Base-by-base conservation (phyloP, 2,797 vertebrate species). In the Centropyge bicolor region DNA sequence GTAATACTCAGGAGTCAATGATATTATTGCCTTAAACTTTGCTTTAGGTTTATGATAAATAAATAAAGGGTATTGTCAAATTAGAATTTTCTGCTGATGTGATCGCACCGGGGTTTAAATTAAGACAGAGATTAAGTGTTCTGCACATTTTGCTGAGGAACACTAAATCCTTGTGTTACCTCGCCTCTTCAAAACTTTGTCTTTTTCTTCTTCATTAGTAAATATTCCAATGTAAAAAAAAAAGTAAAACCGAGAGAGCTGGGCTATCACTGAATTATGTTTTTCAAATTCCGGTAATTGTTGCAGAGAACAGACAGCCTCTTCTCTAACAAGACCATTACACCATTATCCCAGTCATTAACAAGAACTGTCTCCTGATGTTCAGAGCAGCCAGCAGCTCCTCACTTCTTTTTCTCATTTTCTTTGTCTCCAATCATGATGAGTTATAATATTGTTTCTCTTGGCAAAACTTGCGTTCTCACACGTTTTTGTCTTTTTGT, bases 291-390 rank as follows among this genome's bases (percentile, higher is more conserved):
- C 35, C 35, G 62, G 38, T 24, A 67, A 59, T 14, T 74, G 52
- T 55, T 56, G 55, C 43, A 81, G 61, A 64, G 55, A 77, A 43
- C 65, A 82, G 36, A 43, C 17, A 11, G 65, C 19, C 49, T 76
- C 46, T 68, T 71, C 36, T 41, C 60, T 70, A 70, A 78, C 68
- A 59, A 67, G 41, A 60, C 55, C 27, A 57, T 71, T 56, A 71
- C 67, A 66, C 64, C 46, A 76, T 76, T 81, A 68, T 76, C 56
- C 43, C 41, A 38, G 43, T 78, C 74, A 85, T 84, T 85, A 80
- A 62, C 49, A 78, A 78, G 56, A 70, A 64, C 48, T 80, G 62
- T 74, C 31, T 59, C 22, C 31, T 79, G 31, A 79, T 74, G 74
- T 80, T 75, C 45, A 56, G 41, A 81, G 68, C 78, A 63, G 64